These are phyloP conservation scores for Thinocorus orbignyianus DNA, from an alignment of 2,113 vertebrate genomes.

Conservation along the genomic window DNA sequence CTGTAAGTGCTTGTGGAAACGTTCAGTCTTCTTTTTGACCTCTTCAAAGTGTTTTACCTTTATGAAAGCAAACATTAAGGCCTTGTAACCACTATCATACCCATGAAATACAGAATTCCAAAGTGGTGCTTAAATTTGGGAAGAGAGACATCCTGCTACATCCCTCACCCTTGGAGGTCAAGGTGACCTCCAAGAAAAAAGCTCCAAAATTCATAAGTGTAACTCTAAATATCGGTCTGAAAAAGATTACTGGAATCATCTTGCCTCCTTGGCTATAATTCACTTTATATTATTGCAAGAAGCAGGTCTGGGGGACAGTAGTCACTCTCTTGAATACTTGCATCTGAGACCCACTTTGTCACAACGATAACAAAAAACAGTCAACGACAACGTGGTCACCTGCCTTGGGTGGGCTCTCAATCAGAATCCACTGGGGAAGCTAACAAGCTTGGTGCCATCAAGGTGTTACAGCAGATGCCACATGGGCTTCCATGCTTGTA, in stretches of 20 bases:
- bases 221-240: background rate
- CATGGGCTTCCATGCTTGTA: accelerated
- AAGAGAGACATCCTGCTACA: background rate
- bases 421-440: background rate
- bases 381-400: accelerated
- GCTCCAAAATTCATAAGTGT: background rate
- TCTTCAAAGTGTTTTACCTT: conserved; percentile 56
- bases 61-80: background rate
- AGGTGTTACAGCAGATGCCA: too few species aligned
- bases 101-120: background rate
- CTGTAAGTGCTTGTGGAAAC: conserved; percentile 27
- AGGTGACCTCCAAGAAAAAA: background rate
- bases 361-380: background rate
- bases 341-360: background rate
- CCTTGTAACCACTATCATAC: background rate
- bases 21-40: conserved; percentile 42
- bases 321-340: background rate
- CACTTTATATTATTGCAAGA: background rate
- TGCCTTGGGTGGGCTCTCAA: too few species aligned
- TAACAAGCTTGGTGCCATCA: accelerated
- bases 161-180: background rate
- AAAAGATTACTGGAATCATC: background rate
- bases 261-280: background rate
- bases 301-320: background rate
- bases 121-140: background rate